Percentiles rank a stretch among this genome's conserved stretches.
These are phyloP conservation scores for Mormyrus proboscirostris DNA, from an alignment of 2,797 vertebrate species.

Conservation along the genomic window DNA sequence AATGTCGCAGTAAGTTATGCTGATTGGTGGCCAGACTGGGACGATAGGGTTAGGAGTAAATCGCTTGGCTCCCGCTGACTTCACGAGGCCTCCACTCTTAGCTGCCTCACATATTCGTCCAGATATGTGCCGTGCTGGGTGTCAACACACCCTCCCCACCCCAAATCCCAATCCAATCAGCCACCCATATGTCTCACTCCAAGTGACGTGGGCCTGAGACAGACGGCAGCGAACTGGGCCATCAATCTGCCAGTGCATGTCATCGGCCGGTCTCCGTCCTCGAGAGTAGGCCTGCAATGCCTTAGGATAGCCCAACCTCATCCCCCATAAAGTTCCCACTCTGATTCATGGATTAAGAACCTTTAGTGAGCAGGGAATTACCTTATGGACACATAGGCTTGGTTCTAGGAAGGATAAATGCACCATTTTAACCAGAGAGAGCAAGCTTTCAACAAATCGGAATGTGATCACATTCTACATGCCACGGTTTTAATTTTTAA, in stretches of 20 bases:
- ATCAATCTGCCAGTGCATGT: background rate
- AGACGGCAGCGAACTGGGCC: background rate
- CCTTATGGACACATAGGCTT: constrained; percentile 13
- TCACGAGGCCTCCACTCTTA: background rate
- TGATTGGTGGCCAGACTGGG: background rate
- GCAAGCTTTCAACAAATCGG: background rate
- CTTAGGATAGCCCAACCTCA: background rate
- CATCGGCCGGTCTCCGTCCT: background rate
- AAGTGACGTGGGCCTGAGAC: background rate
- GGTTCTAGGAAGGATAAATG: background rate
- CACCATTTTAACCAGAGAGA: background rate
- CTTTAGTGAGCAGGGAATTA: constrained; percentile 15
- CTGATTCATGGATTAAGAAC: constrained; percentile 30
- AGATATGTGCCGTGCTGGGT: background rate
- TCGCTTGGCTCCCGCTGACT: background rate
- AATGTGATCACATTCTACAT: background rate
- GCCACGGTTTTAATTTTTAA: background rate
- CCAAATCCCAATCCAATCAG: constrained; percentile 12
- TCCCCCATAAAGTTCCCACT: constrained; percentile 12
- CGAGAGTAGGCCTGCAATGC: constrained; percentile 9
- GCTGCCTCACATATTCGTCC: background rate
- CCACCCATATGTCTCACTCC: background rate
- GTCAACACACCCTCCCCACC: background rate
- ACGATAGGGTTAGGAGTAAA: background rate
- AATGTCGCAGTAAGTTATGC: background rate